Evolutionary conservation across 23 tunicate genomes (phyloP).

Genomic region (Phallusia fumigata): DNA sequence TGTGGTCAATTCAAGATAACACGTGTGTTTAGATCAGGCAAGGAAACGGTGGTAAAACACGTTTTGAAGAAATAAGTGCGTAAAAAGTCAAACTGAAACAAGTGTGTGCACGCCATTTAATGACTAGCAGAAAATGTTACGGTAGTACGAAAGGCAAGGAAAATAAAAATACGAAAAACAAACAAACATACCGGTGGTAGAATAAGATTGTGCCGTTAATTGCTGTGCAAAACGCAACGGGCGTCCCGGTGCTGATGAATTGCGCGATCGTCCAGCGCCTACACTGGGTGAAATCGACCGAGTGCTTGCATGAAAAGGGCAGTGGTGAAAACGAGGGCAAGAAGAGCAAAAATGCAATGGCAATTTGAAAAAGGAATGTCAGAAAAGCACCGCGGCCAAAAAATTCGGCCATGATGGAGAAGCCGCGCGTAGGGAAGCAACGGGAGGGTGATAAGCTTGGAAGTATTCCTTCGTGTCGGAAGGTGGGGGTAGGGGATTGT

Average conservation of each 20-base stretch:
- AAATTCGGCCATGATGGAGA: background rate
- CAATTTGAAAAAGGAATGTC: background rate
- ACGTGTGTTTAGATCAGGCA: background rate
- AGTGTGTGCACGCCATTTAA: background rate
- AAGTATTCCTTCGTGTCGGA: background rate
- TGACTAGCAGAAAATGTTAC: conserved; percentile 9
- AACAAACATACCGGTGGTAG: background rate
- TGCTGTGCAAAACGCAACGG: background rate
- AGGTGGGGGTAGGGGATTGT: background rate
- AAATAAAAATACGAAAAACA: background rate
- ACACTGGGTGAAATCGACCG: no score
- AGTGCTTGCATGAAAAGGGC: background rate
- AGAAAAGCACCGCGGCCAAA: background rate
- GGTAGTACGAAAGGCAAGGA: background rate
- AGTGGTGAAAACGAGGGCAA: background rate
- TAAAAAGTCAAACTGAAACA: background rate
- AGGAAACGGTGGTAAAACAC: background rate
- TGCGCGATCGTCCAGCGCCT: no score
- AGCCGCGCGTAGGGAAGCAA: background rate
- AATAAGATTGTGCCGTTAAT: no score
- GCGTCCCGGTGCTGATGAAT: no score
- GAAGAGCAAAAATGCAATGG: background rate
- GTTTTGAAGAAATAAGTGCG: conserved; percentile 2
- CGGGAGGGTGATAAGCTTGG: background rate
- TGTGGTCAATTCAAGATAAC: background rate